phyloP scores from a whole-genome alignment of 1,140 invertebrate species.

The Bombus ignitus region DNA sequence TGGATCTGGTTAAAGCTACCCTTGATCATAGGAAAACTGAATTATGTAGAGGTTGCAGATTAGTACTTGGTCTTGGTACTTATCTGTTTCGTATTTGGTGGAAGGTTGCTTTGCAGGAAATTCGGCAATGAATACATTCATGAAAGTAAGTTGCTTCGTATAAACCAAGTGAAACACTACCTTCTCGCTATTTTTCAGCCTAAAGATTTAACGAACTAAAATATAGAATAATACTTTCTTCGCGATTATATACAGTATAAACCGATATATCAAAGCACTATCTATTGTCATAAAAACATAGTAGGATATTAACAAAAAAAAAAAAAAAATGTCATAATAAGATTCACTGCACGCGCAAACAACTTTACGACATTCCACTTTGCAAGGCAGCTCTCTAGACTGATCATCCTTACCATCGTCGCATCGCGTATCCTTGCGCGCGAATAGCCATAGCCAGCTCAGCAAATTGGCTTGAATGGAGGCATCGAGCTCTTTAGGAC shows the following conservation, averaged over 20 bases:
- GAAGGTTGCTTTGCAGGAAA: not conserved
- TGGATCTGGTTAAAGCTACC: not conserved
- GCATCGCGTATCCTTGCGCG: not conserved
- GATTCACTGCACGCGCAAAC: too few relatives aligned
- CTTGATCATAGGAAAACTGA: not conserved
- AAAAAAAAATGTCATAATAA: too few relatives aligned
- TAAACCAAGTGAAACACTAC: too few relatives aligned
- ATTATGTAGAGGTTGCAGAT: not conserved
- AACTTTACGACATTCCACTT: not conserved
- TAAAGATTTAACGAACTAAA: too few relatives aligned
- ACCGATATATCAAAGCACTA: too few relatives aligned
- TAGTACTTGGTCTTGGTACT: not conserved
- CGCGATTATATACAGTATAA: too few relatives aligned
- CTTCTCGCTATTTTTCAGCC: too few relatives aligned
- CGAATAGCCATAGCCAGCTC: not conserved
- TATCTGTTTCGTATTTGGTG: not conserved
- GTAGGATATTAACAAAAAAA: too few relatives aligned
- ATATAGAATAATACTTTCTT: too few relatives aligned
- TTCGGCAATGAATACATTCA: too few relatives aligned
- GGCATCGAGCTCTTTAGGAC: conserved; percentile 30
- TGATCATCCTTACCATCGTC: not conserved
- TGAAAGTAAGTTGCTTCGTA: too few relatives aligned
- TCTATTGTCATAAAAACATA: too few relatives aligned
- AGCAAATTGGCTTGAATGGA: conserved; percentile 31
- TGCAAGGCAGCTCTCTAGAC: not conserved